A percentile compares a stretch with the other conserved stretches of the same genome.
Conservation (phyloP, 2,797 vertebrate genomes). For the Fratercula arctica region DNA sequence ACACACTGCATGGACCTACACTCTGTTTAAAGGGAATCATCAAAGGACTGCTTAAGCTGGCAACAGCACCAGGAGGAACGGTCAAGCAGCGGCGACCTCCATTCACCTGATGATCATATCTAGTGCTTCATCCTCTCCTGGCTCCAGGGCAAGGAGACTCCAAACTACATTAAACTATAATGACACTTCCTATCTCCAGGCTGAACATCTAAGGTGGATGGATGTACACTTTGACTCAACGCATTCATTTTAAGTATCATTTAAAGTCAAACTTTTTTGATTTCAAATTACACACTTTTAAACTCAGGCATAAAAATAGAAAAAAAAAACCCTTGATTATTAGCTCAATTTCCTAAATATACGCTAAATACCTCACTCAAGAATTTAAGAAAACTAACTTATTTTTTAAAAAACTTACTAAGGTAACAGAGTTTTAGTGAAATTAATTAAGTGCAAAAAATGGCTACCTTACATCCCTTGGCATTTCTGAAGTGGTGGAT, state of each 20-base stretch:
- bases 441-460: background rate
- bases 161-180: background rate
- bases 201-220: background rate
- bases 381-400: background rate
- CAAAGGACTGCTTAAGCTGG: background rate
- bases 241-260: background rate
- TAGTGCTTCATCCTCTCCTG: background rate
- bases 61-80: background rate
- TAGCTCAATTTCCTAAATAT: background rate
- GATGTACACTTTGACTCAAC: background rate
- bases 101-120: background rate
- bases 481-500: background rate
- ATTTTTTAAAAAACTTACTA: background rate
- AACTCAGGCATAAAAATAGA: background rate
- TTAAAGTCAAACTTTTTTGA: background rate
- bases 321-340: background rate
- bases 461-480: background rate
- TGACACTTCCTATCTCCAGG: background rate
- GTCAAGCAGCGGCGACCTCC: background rate
- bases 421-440: background rate
- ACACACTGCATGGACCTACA: background rate
- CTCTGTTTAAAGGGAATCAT: background rate
- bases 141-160: background rate
- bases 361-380: background rate
- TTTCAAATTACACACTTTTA: background rate